A percentile compares a stretch with the other conserved stretches of the same genome.
Evolutionary conservation across 2,888 invertebrate genomes (phyloP).

Genomic region (Drosophila neonasuta): DNA sequence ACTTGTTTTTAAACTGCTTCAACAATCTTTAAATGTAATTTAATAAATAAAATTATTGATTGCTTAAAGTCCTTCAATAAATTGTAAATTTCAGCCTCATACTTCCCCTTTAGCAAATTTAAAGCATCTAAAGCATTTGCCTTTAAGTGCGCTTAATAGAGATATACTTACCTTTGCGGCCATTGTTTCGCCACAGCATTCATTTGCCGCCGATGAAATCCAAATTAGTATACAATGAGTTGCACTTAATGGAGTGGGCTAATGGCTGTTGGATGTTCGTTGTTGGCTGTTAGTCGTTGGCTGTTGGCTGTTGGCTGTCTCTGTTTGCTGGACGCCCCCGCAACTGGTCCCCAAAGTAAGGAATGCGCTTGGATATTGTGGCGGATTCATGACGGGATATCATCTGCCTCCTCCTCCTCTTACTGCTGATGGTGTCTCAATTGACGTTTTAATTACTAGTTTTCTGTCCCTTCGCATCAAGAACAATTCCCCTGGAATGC

Average conservation of each 20-base stretch:
- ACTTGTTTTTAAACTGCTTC: too few species aligned
- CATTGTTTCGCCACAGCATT: conserved; percentile 13
- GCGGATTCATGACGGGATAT: conserved; percentile 20
- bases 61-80: too few species aligned
- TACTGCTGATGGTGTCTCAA: conserved; percentile 43
- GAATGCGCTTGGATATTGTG: conserved; percentile 38
- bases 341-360: conserved; percentile 46
- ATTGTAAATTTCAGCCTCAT: too few species aligned
- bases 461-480: conserved; percentile 17
- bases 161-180: conserved; percentile 11
- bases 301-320: not conserved
- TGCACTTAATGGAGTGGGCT: not conserved
- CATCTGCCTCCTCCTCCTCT: conserved; percentile 34
- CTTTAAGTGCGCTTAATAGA: conserved; percentile 24
- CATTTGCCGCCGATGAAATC: conserved; percentile 6
- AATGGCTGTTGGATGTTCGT: not conserved
- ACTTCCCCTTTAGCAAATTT: not conserved
- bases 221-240: conserved; percentile 55
- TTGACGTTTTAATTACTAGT: conserved; percentile 66
- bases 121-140: conserved; percentile 12
- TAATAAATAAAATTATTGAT: too few species aligned
- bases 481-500: conserved; percentile 9
- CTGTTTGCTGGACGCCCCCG: conserved; percentile 13
- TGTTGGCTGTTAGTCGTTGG: not conserved
- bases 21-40: too few species aligned